Evolutionary conservation across 2,888 invertebrate genomes (phyloP).

Genomic region (Drosophila demipolita): DNA sequence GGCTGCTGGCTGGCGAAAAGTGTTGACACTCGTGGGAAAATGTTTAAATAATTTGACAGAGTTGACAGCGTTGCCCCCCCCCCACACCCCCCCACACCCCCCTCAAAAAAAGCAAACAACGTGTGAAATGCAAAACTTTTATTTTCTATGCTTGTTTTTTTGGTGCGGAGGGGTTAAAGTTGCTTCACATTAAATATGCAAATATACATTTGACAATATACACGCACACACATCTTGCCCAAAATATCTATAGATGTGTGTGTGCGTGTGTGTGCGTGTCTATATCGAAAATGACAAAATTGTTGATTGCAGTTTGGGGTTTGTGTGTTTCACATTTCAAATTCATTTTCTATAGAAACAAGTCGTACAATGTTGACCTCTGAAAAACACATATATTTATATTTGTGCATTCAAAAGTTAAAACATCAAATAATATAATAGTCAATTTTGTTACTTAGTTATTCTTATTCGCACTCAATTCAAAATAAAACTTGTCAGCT

Average conservation of each 20-base stretch:
- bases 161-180: conserved; percentile 4
- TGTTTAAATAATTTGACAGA: conserved; percentile 79
- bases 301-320: not conserved
- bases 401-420: not conserved
- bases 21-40: conserved; percentile 80
- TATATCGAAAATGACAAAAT: not conserved
- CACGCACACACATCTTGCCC: not conserved
- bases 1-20: conserved; percentile 47
- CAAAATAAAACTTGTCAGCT: not conserved
- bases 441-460: not conserved
- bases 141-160: conserved; percentile 26
- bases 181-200: conserved; percentile 56
- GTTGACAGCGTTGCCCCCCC: conserved; percentile 60
- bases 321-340: not conserved
- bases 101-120: conserved; percentile 35
- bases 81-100: not conserved
- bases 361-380: not conserved
- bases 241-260: not conserved
- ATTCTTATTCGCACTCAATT: not conserved
- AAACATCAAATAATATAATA: not conserved
- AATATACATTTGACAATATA: conserved; percentile 25
- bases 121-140: conserved; percentile 67
- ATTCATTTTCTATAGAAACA: not conserved
- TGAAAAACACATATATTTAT: not conserved
- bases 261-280: not conserved